Evolutionary conservation across 30 jellyfish, hydroid and myxozoan species (phyloP), one percentile per base, ranked within the genome.

Genomic region (Pelagia noctiluca): DNA sequence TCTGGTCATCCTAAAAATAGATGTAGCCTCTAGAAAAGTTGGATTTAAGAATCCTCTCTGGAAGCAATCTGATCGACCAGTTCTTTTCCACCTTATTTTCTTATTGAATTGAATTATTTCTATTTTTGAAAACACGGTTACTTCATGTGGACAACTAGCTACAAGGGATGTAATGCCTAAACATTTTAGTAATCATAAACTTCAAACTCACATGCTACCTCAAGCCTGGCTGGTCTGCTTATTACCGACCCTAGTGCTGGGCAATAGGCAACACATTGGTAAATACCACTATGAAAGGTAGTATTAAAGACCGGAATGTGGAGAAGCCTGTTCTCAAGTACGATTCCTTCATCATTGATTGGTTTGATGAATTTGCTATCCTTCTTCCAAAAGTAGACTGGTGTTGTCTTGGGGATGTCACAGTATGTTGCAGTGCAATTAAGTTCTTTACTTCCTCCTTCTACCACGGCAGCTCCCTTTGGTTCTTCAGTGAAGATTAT

Each of bases 211-310:
- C 92, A 82, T 49, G 84, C 82, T 24, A 53, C 35, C 4, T 60
- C 30, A 1, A 82, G 92, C 65, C 34, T 32, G 13, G 92, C 92
- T 38, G 92, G 86, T 1, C 42, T 32, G 71, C 92, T 82, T 60
- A 82, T 82, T 34, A 82, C 70, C 1, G 92, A 85, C 16, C 92
- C 92, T 68, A 28, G 70, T 5, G 50, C 80, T 35, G 30, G 34
- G 30, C 19, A 13, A 29, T 68, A 69, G 25, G 86, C 92, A 0
- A 69, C 80, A 52, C 92, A 82, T 5, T 82, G 80, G 54, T 68
- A 82, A 21, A 16, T 82, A 28, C 92, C 92, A 48, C 75, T 75
- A 34, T 82, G 92, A 2, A 22, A 3, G 0, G 71, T 0, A 1
- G 26, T 48, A 46, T 50, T 69, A 26, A 82, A 82, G 19, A 2